Evolutionary conservation across 2,113 vertebrate species (phyloP).

Genomic region (Mirounga angustirostris): DNA sequence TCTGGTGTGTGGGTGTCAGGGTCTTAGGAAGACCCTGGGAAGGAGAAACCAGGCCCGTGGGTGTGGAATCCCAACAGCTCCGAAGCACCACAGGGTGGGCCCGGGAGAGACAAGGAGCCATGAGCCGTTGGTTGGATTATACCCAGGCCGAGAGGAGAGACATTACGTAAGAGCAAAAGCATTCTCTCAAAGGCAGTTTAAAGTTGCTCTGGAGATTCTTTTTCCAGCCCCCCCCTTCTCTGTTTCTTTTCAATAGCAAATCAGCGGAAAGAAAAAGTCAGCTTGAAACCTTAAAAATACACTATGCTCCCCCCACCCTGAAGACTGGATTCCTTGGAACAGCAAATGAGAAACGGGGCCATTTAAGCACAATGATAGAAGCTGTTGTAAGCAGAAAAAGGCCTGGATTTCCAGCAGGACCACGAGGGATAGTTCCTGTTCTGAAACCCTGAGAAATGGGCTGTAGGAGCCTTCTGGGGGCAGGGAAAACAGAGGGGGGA

Average conservation of each 20-base stretch:
- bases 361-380: neutral
- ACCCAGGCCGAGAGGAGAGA: rapidly evolving
- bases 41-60: neutral
- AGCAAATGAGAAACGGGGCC: neutral
- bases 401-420: neutral
- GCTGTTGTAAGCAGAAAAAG: neutral
- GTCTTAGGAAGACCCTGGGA: neutral
- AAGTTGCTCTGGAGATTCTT: neutral
- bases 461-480: neutral
- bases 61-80: neutral
- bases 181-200: neutral
- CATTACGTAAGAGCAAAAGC: neutral
- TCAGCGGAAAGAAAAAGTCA: neutral
- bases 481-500: neutral
- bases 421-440: neutral
- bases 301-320: rapidly evolving
- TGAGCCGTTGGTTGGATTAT: neutral
- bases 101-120: neutral
- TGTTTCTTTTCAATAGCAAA: neutral
- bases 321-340: neutral
- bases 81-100: rapidly evolving
- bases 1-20: neutral
- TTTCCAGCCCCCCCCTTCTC: neutral
- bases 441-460: neutral
- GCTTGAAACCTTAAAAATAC: neutral